These are phyloP conservation scores for Apotomis turbidana DNA, from an alignment of 2,888 invertebrate genomes.

Conservation along the genomic window DNA sequence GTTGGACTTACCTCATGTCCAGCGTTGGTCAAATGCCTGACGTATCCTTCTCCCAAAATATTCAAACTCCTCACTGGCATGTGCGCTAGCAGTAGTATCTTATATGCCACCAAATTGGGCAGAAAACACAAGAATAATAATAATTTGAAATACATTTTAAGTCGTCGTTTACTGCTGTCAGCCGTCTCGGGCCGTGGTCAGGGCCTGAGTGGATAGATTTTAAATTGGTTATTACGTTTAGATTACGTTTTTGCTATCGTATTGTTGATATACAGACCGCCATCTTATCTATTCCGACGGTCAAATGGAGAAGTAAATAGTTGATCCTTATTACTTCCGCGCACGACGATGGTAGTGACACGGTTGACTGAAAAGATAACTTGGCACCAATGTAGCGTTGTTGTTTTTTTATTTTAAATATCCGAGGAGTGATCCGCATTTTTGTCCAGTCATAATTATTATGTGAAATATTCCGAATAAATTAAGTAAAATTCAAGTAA, in stretches of 20 bases:
- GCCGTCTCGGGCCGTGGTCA: not conserved
- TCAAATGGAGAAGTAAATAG: too few relatives aligned
- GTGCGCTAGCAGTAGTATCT: conserved; percentile 22
- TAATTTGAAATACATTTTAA: not conserved
- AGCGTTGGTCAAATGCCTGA: conserved; percentile 15
- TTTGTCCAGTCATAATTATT: too few relatives aligned
- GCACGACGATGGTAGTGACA: too few relatives aligned
- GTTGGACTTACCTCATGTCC: conserved; percentile 27
- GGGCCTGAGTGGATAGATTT: conserved; percentile 10
- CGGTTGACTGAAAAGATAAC: too few relatives aligned
- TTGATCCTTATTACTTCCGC: too few relatives aligned
- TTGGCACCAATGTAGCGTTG: too few relatives aligned
- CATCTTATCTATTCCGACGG: too few relatives aligned
- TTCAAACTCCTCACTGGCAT: conserved; percentile 33
- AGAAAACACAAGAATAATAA: conserved; percentile 11
- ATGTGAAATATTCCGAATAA: too few relatives aligned
- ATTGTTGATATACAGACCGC: not conserved
- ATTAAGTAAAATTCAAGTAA: too few relatives aligned
- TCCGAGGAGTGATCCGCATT: too few relatives aligned
- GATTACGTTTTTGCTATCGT: not conserved
- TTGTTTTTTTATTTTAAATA: too few relatives aligned
- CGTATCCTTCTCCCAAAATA: conserved; percentile 36
- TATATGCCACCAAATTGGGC: conserved; percentile 13
- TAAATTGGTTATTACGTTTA: not conserved
- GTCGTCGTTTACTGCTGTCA: not conserved